A percentile compares a stretch with the other conserved stretches of the same genome.
Conservation (phyloP, 2,113 vertebrate species). For the Heloderma charlesbogerti region DNA sequence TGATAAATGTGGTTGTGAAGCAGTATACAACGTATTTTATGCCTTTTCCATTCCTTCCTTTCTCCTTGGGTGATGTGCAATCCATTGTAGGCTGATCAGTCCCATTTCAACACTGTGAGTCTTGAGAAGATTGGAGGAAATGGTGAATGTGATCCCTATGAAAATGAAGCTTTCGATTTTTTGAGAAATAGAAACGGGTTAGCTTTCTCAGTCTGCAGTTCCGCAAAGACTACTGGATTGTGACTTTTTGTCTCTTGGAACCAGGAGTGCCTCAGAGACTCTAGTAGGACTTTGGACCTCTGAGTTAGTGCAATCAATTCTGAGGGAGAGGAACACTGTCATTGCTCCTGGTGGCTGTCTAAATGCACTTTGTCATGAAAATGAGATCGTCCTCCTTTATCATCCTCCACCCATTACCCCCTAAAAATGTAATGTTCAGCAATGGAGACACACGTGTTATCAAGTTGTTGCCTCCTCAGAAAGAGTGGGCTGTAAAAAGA, state of each 20-base stretch:
- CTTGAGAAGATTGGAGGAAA: conserved; percentile 75
- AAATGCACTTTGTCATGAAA: conserved; percentile 77
- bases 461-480: conserved; percentile 63
- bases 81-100: conserved; percentile 83
- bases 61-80: conserved; percentile 94
- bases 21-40: conserved; percentile 77
- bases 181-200: conserved; percentile 81
- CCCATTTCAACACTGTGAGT: conserved; percentile 86
- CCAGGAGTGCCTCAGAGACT: conserved; percentile 86
- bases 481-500: conserved; percentile 64
- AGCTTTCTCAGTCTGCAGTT: conserved; percentile 78
- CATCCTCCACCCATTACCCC: conserved; percentile 49
- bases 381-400: conserved; percentile 64
- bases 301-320: conserved; percentile 81
- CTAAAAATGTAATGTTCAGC: conserved; percentile 68
- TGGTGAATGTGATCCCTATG: conserved; percentile 85
- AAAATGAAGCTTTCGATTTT: conserved; percentile 79
- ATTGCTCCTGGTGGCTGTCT: conserved; percentile 73
- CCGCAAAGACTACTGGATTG: conserved; percentile 82
- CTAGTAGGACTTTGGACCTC: conserved; percentile 79
- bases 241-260: conserved; percentile 78
- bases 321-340: conserved; percentile 62
- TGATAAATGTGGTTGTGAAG: conserved; percentile 78
- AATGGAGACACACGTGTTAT: conserved; percentile 68
- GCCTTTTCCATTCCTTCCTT: conserved; percentile 83